phyloP scores from a whole-genome alignment of 1,140 invertebrate species.

The Homalodisca vitripennis region DNA sequence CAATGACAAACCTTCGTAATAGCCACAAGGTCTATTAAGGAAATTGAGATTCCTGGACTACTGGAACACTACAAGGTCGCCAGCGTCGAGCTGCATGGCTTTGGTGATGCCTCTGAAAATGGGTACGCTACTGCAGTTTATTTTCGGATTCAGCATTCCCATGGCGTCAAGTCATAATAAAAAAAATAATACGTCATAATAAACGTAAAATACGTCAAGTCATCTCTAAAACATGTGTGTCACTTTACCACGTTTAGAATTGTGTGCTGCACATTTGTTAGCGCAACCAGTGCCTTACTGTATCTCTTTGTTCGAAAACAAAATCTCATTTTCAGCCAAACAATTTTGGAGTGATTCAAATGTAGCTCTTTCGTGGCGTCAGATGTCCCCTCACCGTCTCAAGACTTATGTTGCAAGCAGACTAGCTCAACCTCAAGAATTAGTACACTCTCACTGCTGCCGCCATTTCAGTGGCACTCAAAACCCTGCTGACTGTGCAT shows the following conservation, averaged over 20 bases:
- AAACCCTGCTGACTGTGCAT: neutral
- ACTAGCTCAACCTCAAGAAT: neutral
- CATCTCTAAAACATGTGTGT: neutral
- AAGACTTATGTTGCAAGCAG: neutral
- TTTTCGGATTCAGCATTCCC: neutral
- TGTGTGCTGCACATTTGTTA: neutral
- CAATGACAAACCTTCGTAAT: neutral
- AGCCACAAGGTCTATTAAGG: neutral
- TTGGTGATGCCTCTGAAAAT: neutral
- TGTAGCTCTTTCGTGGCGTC: neutral
- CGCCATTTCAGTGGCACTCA: neutral
- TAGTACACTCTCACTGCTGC: neutral
- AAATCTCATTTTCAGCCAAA: neutral
- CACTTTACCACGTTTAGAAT: neutral
- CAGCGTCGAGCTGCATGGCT: no score
- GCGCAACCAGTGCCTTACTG: neutral
- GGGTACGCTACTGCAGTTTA: neutral
- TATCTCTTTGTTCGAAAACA: neutral
- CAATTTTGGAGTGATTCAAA: neutral
- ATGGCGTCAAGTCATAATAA: neutral
- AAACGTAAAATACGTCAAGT: no score
- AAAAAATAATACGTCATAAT: no score
- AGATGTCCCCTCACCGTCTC: neutral
- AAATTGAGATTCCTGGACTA: neutral
- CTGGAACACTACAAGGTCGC: neutral